phyloP scores from a whole-genome alignment of 2,797 vertebrate genomes.

The Pampus argenteus region DNA sequence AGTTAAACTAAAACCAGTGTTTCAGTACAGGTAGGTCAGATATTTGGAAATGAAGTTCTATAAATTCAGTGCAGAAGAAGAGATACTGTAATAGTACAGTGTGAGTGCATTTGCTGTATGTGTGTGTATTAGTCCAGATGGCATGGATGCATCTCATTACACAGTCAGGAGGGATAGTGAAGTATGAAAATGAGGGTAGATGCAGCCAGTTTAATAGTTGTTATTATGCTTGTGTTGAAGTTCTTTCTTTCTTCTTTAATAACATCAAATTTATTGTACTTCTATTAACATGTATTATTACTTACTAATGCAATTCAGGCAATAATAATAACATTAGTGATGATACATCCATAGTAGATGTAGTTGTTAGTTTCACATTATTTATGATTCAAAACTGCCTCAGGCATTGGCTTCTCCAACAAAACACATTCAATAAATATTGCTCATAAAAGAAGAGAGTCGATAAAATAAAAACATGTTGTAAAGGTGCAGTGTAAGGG shows the following conservation, averaged over 20 bases:
- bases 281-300: conserved; percentile 32
- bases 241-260: conserved; percentile 34
- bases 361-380: conserved; percentile 13
- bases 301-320: conserved; percentile 12
- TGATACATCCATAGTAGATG: conserved; percentile 4
- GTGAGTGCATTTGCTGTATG: conserved; percentile 10
- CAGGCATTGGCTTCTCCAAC: conserved; percentile 3
- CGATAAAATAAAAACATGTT: conserved; percentile 25
- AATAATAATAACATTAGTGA: conserved; percentile 19
- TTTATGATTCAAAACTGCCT: conserved; percentile 19
- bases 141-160: conserved; percentile 67
- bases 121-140: conserved; percentile 57
- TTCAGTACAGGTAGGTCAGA: not conserved
- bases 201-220: conserved; percentile 34
- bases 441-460: conserved; percentile 23
- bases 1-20: conserved; percentile 12
- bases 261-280: conserved; percentile 1
- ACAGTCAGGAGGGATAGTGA: conserved; percentile 48
- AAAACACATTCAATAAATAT: conserved; percentile 38
- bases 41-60: not conserved
- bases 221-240: conserved; percentile 19
- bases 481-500: conserved; percentile 10
- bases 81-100: not conserved
- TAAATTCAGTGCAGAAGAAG: conserved; percentile 8
- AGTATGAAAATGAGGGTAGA: conserved; percentile 41